Evolutionary conservation across 2,113 vertebrate species (phyloP).

Genomic region (Nicator chloris): DNA sequence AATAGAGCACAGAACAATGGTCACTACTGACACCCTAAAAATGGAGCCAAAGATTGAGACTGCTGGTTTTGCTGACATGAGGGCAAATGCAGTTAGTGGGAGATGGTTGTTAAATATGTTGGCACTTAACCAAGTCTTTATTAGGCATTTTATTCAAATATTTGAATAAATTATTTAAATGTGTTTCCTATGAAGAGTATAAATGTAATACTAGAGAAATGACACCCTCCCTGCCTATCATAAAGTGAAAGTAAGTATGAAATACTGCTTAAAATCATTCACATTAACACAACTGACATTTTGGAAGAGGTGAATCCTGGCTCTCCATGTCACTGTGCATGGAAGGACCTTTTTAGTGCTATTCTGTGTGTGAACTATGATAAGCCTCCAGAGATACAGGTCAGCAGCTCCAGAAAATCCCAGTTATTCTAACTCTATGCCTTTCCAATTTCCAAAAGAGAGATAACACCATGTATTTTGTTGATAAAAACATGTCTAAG

Average conservation of each 20-base stretch:
- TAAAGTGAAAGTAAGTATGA: neutral
- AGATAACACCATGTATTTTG: neutral
- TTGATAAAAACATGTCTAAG: neutral
- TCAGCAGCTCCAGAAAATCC: neutral
- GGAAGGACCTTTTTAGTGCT: neutral
- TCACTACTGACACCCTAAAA: neutral
- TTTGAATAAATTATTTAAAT: neutral
- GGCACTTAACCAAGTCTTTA: neutral
- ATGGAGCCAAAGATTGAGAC: neutral
- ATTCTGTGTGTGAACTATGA: neutral
- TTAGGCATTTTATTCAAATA: neutral
- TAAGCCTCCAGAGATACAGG: neutral
- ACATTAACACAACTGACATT: neutral
- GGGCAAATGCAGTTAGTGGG: neutral
- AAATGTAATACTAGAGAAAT: neutral
- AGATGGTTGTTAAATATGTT: neutral
- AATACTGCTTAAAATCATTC: neutral
- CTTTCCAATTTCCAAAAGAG: neutral
- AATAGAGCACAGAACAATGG: neutral
- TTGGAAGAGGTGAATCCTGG: neutral
- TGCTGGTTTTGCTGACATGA: neutral
- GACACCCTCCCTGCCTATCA: neutral
- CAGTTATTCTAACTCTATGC: neutral
- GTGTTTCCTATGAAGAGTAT: neutral
- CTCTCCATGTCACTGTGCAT: fast-evolving